These are phyloP conservation scores for Podarcis muralis DNA, from an alignment of 2,113 vertebrate species.

Conservation along the genomic window DNA sequence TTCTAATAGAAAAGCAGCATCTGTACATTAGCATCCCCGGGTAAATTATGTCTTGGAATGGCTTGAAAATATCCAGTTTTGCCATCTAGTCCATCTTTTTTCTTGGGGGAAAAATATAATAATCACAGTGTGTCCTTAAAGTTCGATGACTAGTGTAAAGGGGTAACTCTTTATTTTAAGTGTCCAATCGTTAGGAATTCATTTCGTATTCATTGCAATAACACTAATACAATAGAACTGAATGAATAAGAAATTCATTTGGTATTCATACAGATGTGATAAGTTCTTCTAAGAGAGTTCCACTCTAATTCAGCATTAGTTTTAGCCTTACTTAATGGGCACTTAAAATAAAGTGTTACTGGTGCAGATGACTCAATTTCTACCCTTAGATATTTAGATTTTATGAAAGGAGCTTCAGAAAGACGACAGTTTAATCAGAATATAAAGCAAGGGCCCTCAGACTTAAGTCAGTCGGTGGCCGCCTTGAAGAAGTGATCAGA, in stretches of 20 bases:
- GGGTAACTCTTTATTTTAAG: constrained; percentile 73
- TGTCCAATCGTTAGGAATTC: constrained; percentile 74
- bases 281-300: constrained; percentile 63
- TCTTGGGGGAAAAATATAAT: neutral
- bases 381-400: constrained; percentile 43
- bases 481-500: constrained; percentile 33
- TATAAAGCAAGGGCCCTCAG: neutral
- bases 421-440: constrained; percentile 5
- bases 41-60: constrained; percentile 71
- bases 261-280: constrained; percentile 61
- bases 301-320: constrained; percentile 54
- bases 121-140: constrained; percentile 59
- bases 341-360: constrained; percentile 63
- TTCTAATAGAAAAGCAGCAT: constrained; percentile 72
- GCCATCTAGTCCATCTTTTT: constrained; percentile 36
- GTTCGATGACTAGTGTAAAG: constrained; percentile 68
- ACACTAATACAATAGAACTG: constrained; percentile 70
- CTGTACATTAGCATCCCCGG: constrained; percentile 72
- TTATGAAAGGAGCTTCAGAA: constrained; percentile 1
- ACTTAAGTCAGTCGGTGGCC: neutral
- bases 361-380: constrained; percentile 58
- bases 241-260: constrained; percentile 70
- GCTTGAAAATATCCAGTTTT: constrained; percentile 40
- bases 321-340: constrained; percentile 66
- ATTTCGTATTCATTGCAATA: constrained; percentile 73